Evolutionary conservation across 2,888 invertebrate genomes (phyloP).

Genomic region (Conomelus anceps): DNA sequence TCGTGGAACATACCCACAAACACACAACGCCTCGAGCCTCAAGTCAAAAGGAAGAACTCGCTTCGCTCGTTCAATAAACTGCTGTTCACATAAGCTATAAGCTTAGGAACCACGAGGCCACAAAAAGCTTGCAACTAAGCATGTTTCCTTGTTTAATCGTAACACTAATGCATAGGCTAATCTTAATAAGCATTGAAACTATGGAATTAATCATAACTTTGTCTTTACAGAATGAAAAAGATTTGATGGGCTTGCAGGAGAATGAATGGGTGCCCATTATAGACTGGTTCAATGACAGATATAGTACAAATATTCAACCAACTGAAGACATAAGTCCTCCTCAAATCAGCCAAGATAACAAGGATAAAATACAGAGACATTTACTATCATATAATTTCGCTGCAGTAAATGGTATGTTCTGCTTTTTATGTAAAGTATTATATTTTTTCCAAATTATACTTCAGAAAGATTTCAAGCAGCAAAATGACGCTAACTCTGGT

Average conservation of each 20-base stretch:
- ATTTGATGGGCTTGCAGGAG: slow-evolving; percentile 66
- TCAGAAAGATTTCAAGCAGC: too few relatives aligned
- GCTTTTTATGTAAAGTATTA: not conserved
- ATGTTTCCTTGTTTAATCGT: too few relatives aligned
- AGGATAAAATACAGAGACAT: slow-evolving; percentile 63
- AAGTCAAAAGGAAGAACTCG: too few relatives aligned
- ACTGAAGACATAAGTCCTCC: slow-evolving; percentile 66
- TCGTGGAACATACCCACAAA: too few relatives aligned
- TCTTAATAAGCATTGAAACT: too few relatives aligned
- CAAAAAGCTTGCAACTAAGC: too few relatives aligned
- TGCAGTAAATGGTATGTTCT: slow-evolving; percentile 65
- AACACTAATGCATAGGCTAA: too few relatives aligned
- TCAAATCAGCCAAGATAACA: slow-evolving; percentile 56
- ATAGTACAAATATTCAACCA: slow-evolving; percentile 62
- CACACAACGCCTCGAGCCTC: too few relatives aligned
- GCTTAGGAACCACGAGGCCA: too few relatives aligned
- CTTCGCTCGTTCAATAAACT: too few relatives aligned
- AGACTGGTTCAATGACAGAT: slow-evolving; percentile 81
- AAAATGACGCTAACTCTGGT: too few relatives aligned
- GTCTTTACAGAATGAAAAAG: slow-evolving; percentile 60
- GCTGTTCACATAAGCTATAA: too few relatives aligned
- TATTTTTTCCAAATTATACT: slow-evolving; percentile 17
- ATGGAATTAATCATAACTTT: slow-evolving; percentile 10
- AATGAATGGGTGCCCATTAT: slow-evolving; percentile 86
- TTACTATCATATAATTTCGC: slow-evolving; percentile 75